Percentiles rank a stretch among this genome's conserved stretches.
Conservation (phyloP, 2,797 vertebrate genomes). For the Acanthurus lineatus region DNA sequence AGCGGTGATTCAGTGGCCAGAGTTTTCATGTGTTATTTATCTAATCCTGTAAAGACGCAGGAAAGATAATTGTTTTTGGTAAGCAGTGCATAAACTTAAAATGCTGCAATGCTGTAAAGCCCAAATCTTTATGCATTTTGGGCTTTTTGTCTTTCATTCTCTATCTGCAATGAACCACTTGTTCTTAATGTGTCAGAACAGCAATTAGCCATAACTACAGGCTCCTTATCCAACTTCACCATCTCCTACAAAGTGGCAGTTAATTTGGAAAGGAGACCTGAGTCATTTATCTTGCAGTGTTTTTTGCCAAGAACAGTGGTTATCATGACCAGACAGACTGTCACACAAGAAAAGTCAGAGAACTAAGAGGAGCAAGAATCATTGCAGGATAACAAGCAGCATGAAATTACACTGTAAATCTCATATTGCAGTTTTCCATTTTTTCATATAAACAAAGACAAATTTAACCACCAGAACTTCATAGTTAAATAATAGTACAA, state of each 20-base stretch:
- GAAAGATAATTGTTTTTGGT: constrained; percentile 12
- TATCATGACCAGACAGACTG: constrained; percentile 17
- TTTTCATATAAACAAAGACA: not conserved
- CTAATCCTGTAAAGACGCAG: constrained; percentile 15
- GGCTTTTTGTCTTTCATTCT: not conserved
- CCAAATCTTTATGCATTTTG: not conserved
- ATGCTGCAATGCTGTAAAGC: not conserved
- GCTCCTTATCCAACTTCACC: constrained; percentile 18
- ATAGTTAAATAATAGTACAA: not conserved
- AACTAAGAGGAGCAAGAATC: not conserved
- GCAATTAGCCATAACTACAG: not conserved
- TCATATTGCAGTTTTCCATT: not conserved
- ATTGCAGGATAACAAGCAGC: not conserved
- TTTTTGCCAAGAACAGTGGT: constrained; percentile 1
- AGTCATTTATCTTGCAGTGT: constrained; percentile 2
- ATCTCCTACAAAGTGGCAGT: constrained; percentile 19
- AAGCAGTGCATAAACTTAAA: not conserved
- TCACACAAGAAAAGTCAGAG: not conserved
- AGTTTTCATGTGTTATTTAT: constrained; percentile 5
- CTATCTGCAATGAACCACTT: constrained; percentile 40
- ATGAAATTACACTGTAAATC: not conserved
- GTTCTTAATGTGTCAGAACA: constrained; percentile 15
- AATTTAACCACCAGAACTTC: no score
- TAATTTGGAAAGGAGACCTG: constrained; percentile 17
- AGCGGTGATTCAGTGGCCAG: constrained; percentile 14